These are phyloP conservation scores for Planococcus citri DNA, from an alignment of 1,140 invertebrate species.

Conservation along the genomic window DNA sequence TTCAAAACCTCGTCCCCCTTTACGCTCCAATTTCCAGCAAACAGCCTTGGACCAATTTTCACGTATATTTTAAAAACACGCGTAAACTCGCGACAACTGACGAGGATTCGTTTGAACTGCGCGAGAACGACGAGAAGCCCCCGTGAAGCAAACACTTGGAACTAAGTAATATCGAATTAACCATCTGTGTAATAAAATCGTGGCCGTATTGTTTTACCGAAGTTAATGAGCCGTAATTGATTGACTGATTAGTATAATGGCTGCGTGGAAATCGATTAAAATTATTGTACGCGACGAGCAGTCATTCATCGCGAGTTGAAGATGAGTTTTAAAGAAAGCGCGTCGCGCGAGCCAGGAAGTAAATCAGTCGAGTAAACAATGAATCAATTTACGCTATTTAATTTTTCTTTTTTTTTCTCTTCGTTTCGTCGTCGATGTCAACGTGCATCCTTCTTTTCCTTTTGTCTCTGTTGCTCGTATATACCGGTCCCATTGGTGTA, in stretches of 20 bases:
- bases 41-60: background rate
- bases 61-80: no score
- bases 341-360: slow-evolving; percentile 4
- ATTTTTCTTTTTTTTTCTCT: no score
- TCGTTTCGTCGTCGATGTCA: background rate
- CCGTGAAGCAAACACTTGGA: no score
- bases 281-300: background rate
- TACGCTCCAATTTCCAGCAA: background rate
- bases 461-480: no score
- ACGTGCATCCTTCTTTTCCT: background rate
- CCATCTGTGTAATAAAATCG: slow-evolving; percentile 2
- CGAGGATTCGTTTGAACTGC: background rate
- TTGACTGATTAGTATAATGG: background rate
- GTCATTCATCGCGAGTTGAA: no score
- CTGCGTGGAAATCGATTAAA: background rate
- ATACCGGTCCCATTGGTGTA: background rate
- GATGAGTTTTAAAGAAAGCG: background rate
- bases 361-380: background rate
- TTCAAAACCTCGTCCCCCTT: background rate
- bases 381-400: slow-evolving; percentile 7
- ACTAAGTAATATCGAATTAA: background rate
- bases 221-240: background rate
- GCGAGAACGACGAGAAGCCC: background rate
- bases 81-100: no score
- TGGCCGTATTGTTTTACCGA: slow-evolving; percentile 1